Conservation (phyloP, 2,113 vertebrate species). For the Triplophysa siluroides region DNA sequence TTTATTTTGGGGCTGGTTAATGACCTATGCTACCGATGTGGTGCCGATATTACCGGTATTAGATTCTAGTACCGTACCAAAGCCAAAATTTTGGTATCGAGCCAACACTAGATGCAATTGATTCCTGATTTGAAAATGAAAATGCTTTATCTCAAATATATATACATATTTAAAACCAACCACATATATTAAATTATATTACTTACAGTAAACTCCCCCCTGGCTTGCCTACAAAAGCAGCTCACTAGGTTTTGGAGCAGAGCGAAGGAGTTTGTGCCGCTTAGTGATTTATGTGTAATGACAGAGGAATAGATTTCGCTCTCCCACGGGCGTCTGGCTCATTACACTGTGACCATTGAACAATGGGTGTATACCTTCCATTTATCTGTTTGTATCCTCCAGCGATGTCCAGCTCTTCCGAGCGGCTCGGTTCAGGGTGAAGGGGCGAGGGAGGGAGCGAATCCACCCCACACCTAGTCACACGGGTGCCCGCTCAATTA, state of each 20-base stretch:
- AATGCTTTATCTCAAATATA: too few species aligned
- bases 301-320: conserved; percentile 9
- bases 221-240: not conserved
- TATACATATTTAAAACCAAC: too few species aligned
- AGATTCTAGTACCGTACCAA: too few species aligned
- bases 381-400: conserved; percentile 50
- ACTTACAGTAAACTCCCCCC: too few species aligned
- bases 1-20: too few species aligned
- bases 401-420: not conserved
- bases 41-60: too few species aligned
- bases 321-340: conserved; percentile 29
- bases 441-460: not conserved
- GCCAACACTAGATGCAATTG: too few species aligned
- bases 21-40: too few species aligned
- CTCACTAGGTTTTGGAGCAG: not conserved
- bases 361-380: conserved; percentile 47
- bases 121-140: too few species aligned
- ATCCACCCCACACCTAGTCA: conserved; percentile 28
- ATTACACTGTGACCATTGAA: conserved; percentile 43
- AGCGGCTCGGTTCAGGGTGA: not conserved
- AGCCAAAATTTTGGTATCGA: too few species aligned
- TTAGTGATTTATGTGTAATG: conserved; percentile 19
- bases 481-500: conserved; percentile 23
- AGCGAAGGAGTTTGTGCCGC: not conserved
- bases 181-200: too few species aligned